Evolutionary conservation across 2,888 invertebrate genomes (phyloP), one percentile per base, ranked within the genome.

Genomic region (Stenchaetothrips biformis): DNA sequence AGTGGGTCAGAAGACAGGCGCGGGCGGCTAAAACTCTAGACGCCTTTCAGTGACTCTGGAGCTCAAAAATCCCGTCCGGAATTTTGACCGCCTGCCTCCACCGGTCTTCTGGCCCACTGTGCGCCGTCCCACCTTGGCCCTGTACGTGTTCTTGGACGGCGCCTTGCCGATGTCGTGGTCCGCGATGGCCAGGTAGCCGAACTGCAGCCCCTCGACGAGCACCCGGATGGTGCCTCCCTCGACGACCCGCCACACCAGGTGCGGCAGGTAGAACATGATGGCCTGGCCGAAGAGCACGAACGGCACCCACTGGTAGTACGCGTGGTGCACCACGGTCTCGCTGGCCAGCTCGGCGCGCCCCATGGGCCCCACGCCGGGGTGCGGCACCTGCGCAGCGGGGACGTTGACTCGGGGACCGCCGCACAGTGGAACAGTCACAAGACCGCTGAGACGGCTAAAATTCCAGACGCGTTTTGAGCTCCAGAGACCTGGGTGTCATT

Each of bases 231-330:
- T 84, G 6, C 86, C 86, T 13, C 85, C 85, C 83, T 88, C 87
- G 84, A 85, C 84, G 7, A 83, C 83, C 79, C 86, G 86, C 87
- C 87, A 88, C 78, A 87, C 81, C 80, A 85, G 86, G 21, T 86
- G 84, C 7, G 87, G 87, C 16, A 86, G 78, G 83, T 86, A 87
- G 82, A 87, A 88, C 79, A 86, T 83, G 21, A 86, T 82, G 11
- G 87, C 86, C 83, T 88, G 87, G 67, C 87, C 83, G 83, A 87
- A 86, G 3, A 88, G 84, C 47, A 87, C 85, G 82, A 87, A 86
- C 79, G 86, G 86, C 67, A 88, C 87, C 87, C 87, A 88, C 84
- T 88, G 87, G 83, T 88, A 88, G 83, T 87, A 88, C 77, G 85
- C 86, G 83, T 87, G 87, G 82, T 86, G 85, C 79, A 83, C 83